Evolutionary conservation across 2,888 invertebrate species (phyloP), one percentile per base, ranked within the genome.

Genomic region (Ceramica pisi): DNA sequence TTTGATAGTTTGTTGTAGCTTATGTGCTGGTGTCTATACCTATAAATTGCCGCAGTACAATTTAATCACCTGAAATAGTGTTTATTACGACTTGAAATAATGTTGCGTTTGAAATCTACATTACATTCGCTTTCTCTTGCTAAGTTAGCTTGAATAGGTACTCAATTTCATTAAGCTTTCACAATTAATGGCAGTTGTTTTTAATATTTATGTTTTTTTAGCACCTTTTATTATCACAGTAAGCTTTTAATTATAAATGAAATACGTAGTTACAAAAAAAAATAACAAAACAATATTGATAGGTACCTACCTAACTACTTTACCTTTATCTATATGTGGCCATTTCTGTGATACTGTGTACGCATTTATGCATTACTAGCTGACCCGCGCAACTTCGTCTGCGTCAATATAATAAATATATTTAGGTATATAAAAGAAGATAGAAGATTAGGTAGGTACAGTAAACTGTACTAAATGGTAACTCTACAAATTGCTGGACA

Each of bases 111-210:
- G 23, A 46, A 38, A 38, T 6, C 19, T 21, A 21, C 16, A 61
- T 48, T 75, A 75, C 23, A 19, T 69, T 69, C 46, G 23, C 75
- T 75, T 75, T 75, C 65, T 75, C 50, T 16, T 41, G 26, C 8
- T 35, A 38, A 7, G 44, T 35, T 5, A 12, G 10, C 38, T 41
- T 14, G 4, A 35, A 66, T 46, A n/a, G n/a, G n/a, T n/a, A 72
- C 7, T 44, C 31, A 16, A n/a, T 51, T 19, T 44, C 51, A 44
- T 70, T 41, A 74, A 9, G 35, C 65, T 50, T 51, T 14, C 2
- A 21, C 21, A 14, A 51, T 64, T 41, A 75, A 35, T 44, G 41
- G 75, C 8, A 23, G 12, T 50, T 23, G 21, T 50, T 41, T 64
- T 10, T 63, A 26, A 61, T 70, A 41, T 75, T 63, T 65, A 75